These are phyloP conservation scores for Calcarius lapponicus DNA, from an alignment of 2,797 vertebrate genomes.

Conservation along the genomic window DNA sequence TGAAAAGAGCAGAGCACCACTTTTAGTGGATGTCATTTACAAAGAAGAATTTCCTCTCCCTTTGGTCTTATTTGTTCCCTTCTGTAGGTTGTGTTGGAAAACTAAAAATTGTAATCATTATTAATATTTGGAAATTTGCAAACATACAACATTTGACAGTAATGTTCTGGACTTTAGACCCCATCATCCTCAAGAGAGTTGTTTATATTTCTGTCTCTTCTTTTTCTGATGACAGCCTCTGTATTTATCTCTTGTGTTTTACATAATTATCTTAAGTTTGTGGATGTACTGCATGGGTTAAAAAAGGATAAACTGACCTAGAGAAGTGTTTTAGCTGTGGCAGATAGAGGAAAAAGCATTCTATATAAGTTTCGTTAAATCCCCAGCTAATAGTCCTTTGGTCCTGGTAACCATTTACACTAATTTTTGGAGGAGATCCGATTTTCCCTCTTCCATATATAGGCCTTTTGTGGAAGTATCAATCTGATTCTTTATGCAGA, in stretches of 20 bases:
- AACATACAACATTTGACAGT: not conserved
- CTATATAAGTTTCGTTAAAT: not conserved
- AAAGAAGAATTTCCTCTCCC: not conserved
- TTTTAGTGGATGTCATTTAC: not conserved
- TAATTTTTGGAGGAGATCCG: not conserved
- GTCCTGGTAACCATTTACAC: not conserved
- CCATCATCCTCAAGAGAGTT: not conserved
- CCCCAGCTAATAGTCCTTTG: not conserved
- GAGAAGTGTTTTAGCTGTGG: not conserved
- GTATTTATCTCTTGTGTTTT: not conserved
- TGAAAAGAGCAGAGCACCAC: rapidly evolving
- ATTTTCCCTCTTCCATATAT: not conserved
- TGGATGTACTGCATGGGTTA: not conserved
- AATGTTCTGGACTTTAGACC: not conserved
- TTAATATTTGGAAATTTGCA: not conserved
- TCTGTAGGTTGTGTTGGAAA: not conserved
- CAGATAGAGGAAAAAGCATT: not conserved
- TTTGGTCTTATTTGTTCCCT: not conserved
- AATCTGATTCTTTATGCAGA: not conserved
- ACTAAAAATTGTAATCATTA: not conserved
- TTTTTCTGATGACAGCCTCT: not conserved
- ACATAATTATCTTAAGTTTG: not conserved
- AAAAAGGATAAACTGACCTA: not conserved
- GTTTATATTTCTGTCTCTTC: not conserved
- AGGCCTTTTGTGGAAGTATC: not conserved